phyloP scores from a whole-genome alignment of 1,140 invertebrate genomes.

The Zaprionus gabonicus region DNA sequence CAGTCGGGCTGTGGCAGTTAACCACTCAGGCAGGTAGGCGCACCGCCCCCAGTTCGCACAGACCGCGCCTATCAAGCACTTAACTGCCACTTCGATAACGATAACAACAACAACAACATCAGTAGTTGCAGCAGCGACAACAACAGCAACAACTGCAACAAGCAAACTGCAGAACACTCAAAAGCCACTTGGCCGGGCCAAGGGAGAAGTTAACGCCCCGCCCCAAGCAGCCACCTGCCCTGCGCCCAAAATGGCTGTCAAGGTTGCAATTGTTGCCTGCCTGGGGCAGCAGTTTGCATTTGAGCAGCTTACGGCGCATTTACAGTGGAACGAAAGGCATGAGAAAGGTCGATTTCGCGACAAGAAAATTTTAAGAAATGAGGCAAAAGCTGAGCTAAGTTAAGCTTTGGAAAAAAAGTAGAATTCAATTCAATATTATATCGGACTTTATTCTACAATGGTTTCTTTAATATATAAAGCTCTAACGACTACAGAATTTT shows the following conservation, averaged over 20 bases:
- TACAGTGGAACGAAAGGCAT: constrained; percentile 12
- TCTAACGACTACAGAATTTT: no score
- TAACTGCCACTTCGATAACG: constrained; percentile 56
- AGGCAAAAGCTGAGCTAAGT: no score
- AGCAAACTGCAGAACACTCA: constrained; percentile 50
- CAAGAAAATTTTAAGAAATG: background rate
- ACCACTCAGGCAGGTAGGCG: constrained; percentile 25
- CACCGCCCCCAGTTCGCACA: background rate
- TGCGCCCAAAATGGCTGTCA: constrained; percentile 62
- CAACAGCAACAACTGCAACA: constrained; percentile 31
- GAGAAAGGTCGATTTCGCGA: background rate
- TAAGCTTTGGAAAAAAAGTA: no score
- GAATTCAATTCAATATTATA: no score
- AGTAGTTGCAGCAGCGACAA: constrained; percentile 32
- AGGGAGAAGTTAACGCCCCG: constrained; percentile 20
- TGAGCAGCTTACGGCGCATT: constrained; percentile 14
- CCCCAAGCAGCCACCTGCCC: constrained; percentile 22
- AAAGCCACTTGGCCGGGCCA: constrained; percentile 67
- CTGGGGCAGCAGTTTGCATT: constrained; percentile 23
- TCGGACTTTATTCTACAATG: no score
- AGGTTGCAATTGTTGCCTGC: constrained; percentile 71
- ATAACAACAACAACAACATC: constrained; percentile 37
- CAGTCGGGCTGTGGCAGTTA: constrained; percentile 5
- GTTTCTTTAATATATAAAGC: no score
- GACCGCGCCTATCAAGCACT: constrained; percentile 52